These are phyloP conservation scores for Yponomeuta evonymella DNA, from an alignment of 2,888 invertebrate genomes.

Conservation along the genomic window DNA sequence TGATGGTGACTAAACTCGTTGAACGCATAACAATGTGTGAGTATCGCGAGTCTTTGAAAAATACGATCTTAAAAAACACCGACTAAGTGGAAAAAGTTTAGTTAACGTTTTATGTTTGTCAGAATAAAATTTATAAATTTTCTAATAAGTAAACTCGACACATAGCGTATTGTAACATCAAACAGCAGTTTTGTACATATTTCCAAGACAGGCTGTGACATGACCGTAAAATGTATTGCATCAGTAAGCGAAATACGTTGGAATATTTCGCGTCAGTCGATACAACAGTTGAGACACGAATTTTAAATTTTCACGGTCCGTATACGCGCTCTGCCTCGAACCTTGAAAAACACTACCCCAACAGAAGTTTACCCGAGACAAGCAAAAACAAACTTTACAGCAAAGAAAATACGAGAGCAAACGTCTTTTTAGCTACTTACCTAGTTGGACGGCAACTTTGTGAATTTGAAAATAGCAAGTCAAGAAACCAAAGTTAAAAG, in stretches of 20 bases:
- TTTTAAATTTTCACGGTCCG: constrained; percentile 1
- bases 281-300: not conserved
- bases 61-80: no score
- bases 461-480: constrained; percentile 46
- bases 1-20: no score
- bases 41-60: no score
- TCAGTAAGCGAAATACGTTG: not conserved
- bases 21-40: no score
- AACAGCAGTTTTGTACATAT: not conserved
- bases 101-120: no score
- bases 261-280: not conserved
- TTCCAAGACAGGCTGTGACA: not conserved
- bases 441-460: constrained; percentile 29
- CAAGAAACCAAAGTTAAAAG: constrained; percentile 40
- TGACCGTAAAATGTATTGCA: not conserved
- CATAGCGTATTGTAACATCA: no score
- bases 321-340: not conserved
- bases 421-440: not conserved
- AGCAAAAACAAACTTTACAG: not conserved
- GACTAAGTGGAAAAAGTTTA: no score
- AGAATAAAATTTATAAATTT: no score
- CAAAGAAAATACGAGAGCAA: not conserved
- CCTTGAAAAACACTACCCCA: not conserved
- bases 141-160: no score
- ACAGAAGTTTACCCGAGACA: not conserved